Base-by-base conservation (phyloP, 1,140 invertebrate genomes). In the Potamilus streckersoni region DNA sequence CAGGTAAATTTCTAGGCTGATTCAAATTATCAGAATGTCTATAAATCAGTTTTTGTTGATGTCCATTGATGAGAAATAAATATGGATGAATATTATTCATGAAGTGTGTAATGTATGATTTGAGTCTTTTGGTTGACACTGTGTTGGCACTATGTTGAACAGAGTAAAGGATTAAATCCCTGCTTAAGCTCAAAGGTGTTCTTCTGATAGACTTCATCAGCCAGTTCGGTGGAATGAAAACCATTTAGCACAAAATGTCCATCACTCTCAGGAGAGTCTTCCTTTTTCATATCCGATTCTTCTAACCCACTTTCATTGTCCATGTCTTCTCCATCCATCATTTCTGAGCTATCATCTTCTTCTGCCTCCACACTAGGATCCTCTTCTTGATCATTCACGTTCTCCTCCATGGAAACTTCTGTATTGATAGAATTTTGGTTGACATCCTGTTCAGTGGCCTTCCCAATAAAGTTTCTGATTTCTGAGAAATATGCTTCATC, bases 381-480 rank as follows among this genome's bases (percentile, higher is more conserved):
- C 66, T 79, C 74, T 19, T 82, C 78, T 31, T 79, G 72, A 2
- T 73, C 65, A 16, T 83, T 82, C 13, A 74, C 73, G 19, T 72
- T 74, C 61, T 67, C 67, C 69, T 85, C 82, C 55, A 75, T 60
- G 38, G 38, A 49, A 14, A 64, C 84, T 97, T 86, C 65, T 23
- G 73, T 72, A 49, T 61, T 61, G 17, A 76, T 55, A 16, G 68
- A 64, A 20, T 78, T 74, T 55, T 74, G 72, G 23, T 79, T 78
- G 16, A 80, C 72, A 59, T 80, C 69, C 8, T 71, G 38, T 57
- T 71, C 72, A 0, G 80, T 81, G n/a, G 80, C 81, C 61, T 95
- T 95, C 0, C 95, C 95, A 92, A 97, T 96, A 86, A 97, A 97
- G 12, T 93, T 94, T 15, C 96, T 91, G 60, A 97, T 96, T 79